Evolutionary conservation across 2,888 invertebrate genomes (phyloP).

Genomic region (Epinotia ramella): DNA sequence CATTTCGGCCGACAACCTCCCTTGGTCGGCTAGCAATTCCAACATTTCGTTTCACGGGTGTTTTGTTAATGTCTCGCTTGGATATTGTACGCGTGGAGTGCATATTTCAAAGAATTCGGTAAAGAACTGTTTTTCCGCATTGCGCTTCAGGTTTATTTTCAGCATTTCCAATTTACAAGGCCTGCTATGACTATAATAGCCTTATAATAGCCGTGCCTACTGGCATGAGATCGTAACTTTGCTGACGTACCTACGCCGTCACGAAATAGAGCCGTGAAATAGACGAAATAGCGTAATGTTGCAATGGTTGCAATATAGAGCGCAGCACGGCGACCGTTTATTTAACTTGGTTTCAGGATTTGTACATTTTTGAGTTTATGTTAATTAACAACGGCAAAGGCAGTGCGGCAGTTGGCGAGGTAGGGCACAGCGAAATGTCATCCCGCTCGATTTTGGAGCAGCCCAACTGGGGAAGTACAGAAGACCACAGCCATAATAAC

Average conservation of each 20-base stretch:
- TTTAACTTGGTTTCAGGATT: background rate
- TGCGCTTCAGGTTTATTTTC: conserved; percentile 24
- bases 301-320: conserved; percentile 10
- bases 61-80: background rate
- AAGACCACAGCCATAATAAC: no score
- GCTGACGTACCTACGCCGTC: conserved; percentile 18
- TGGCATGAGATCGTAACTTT: conserved; percentile 16
- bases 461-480: no score
- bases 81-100: conserved; percentile 5
- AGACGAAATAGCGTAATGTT: conserved; percentile 17
- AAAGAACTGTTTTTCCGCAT: conserved; percentile 12
- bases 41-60: conserved; percentile 2
- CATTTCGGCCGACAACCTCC: background rate
- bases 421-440: no score
- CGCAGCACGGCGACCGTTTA: background rate
- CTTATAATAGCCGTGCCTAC: conserved; percentile 7
- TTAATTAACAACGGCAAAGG: background rate
- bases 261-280: conserved; percentile 17
- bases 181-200: conserved; percentile 15
- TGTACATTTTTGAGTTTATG: background rate
- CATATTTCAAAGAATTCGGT: conserved; percentile 4
- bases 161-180: conserved; percentile 11
- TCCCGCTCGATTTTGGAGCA: no score
- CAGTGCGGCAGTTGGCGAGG: no score
- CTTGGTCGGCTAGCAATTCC: conserved; percentile 8